Evolutionary conservation across 1,140 invertebrate species (phyloP), one percentile per base, ranked within the genome.

Genomic region (Drosophila nannoptera): DNA sequence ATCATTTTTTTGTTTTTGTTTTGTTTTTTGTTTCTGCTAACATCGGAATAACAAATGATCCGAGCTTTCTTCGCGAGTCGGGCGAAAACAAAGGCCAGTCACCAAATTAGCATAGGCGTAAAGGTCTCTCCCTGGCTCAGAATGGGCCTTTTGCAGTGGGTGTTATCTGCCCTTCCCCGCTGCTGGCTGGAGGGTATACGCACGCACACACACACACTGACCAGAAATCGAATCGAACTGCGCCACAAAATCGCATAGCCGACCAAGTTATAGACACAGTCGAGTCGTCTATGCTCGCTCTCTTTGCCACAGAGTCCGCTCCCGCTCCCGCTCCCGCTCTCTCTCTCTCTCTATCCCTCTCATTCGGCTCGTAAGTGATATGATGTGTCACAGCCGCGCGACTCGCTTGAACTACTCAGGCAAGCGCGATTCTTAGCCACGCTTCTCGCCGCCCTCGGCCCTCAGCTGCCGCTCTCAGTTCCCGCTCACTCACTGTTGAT

Each of bases 221-320:
- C 43, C 65, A 73, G 74, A 76, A 77, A 50, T 65, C 33, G 48
- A 86, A 76, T 71, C 38, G 76, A 84, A 84, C 80, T 84, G 81
- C 80, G 80, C 73, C 73, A 63, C 66, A 65, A 77, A 74, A 86
- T 84, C 48, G 80, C 80, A 80, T 80, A 84, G 64, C 72, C 70
- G 69, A 68, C 80, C 68, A 74, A 63, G 59, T 69, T 84, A 76
- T 80, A 60, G 60, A 54, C 53, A 59, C 55, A 55, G 43, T 29
- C 48, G 43, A 59, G 7, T 35, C 60, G 32, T 74, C 46, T 67
- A 35, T 75, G 14, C 12, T 46, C 45, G 5, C 46, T 11, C 49
- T 29, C 32, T n/a, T 22, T 22, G 22, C 3, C 22, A 22, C n/a
- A n/a, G n/a, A n/a, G n/a, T n/a, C n/a, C n/a, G n/a, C 31, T 5